Conservation (phyloP, 2,797 vertebrate genomes). For the Coccyzus lansbergi region DNA sequence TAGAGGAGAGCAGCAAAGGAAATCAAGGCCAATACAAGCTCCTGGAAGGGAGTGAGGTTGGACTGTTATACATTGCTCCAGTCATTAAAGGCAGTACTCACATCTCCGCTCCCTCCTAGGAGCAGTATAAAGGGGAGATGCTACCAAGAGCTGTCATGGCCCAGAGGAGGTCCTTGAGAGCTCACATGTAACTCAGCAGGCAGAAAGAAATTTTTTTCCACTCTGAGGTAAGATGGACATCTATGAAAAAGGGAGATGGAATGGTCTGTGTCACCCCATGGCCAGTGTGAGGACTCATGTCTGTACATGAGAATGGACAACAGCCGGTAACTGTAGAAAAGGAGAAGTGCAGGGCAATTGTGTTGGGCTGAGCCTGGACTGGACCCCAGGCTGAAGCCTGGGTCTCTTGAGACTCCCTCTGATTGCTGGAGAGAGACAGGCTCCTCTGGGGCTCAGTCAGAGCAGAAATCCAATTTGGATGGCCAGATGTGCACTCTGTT, state of each 20-base stretch:
- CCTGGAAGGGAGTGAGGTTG: not conserved
- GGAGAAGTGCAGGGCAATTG: not conserved
- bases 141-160: rapidly evolving
- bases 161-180: not conserved
- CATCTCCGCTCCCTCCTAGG: not conserved
- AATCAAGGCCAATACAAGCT: not conserved
- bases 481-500: not conserved
- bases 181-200: not conserved
- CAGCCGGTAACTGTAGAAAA: rapidly evolving
- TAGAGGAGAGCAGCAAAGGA: not conserved
- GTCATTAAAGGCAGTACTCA: not conserved
- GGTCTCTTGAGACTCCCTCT: not conserved
- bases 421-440: not conserved
- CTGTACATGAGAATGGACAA: not conserved
- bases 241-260: not conserved
- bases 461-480: not conserved
- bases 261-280: not conserved
- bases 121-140: not conserved
- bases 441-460: not conserved
- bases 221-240: not conserved
- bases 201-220: not conserved
- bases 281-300: rapidly evolving
- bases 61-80: not conserved
- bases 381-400: not conserved
- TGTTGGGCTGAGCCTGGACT: not conserved